A percentile compares a stretch with the other conserved stretches of the same genome.
These are phyloP conservation scores for Amblyopsis hoosieri DNA, from an alignment of 2,797 vertebrate genomes.

Conservation along the genomic window DNA sequence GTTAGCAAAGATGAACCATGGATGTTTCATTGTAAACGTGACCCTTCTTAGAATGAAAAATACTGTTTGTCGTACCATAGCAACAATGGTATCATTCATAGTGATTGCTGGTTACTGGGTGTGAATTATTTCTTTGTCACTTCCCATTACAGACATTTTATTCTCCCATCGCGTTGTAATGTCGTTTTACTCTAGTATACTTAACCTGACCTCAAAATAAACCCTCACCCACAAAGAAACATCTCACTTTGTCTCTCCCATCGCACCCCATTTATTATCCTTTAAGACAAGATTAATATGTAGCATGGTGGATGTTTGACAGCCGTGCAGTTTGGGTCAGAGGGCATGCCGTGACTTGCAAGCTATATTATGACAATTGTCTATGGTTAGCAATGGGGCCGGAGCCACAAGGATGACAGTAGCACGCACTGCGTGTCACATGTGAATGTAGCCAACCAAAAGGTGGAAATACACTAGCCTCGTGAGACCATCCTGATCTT, in stretches of 20 bases:
- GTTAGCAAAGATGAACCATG: slow-evolving; percentile 21
- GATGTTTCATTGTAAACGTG: slow-evolving; percentile 1
- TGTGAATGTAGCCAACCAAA: slow-evolving; percentile 49
- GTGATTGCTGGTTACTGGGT: slow-evolving; percentile 20
- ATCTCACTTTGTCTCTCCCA: too few species aligned
- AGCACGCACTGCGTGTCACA: slow-evolving; percentile 60
- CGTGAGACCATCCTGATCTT: too few species aligned
- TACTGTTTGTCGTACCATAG: neutral
- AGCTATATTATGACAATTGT: slow-evolving; percentile 57
- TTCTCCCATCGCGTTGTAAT: neutral
- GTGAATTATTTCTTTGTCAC: slow-evolving; percentile 17
- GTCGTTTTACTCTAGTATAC: slow-evolving; percentile 14
- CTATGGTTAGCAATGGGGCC: slow-evolving; percentile 46
- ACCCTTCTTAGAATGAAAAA: slow-evolving; percentile 17
- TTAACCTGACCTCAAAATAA: slow-evolving; percentile 22
- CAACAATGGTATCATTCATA: neutral
- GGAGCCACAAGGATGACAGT: slow-evolving; percentile 51
- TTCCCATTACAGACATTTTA: slow-evolving; percentile 30
- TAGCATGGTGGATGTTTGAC: slow-evolving; percentile 39
- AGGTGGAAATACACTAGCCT: slow-evolving; percentile 16
- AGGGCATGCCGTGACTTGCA: slow-evolving; percentile 55
- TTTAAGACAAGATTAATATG: slow-evolving; percentile 24
- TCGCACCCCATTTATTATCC: slow-evolving; percentile 15
- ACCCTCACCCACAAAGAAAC: slow-evolving; percentile 18
- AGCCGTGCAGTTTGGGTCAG: slow-evolving; percentile 48